Evolutionary conservation across 2,888 invertebrate species (phyloP), one percentile per base, ranked within the genome.

Genomic region (Drosophila percnosoma): DNA sequence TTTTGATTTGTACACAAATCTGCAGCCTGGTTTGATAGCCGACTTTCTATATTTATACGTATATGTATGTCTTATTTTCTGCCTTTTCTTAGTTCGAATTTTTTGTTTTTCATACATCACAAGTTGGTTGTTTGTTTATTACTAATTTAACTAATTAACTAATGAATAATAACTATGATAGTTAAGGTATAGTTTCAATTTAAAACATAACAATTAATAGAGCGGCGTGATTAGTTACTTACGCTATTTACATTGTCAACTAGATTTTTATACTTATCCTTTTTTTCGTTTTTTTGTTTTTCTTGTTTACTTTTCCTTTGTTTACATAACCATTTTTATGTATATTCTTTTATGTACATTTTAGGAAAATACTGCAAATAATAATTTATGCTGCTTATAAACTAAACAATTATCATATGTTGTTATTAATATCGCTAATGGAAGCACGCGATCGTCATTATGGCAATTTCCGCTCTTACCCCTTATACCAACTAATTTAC

Each of bases 361-460:
- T 77, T 68, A 70, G 75, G 87, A 87, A 84, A 87, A 87, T 87
- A 87, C 87, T 87, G 87, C 66, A 83, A 87, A 83, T 77, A 75
- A 89, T 78, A 86, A 88, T 83, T 88, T 87, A 88, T 74, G 80
- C 68, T 78, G 61, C 48, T 54, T 75, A 69, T 54, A 45, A 40
- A 61, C 68, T 78, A 82, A 68, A 73, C 76, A 79, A 72, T 70
- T 82, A 68, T 78, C 80, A 75, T 71, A 80, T 64, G 72, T 65
- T 73, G 45, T 77, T 81, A 60, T 83, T 88, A 89, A 86, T 87
- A 90, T 90, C 90, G 89, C 87, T 90, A 90, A 86, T 87, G 87
- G 87, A 87, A 87, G 87, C 90, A 78, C 90, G 80, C 90, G 84
- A 88, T 86, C 74, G 75, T 81, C 82, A 55, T 68, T 85, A 84